Evolutionary conservation across 2,113 vertebrate species (phyloP), one percentile per base, ranked within the genome.

Genomic region (Labeo catla): DNA sequence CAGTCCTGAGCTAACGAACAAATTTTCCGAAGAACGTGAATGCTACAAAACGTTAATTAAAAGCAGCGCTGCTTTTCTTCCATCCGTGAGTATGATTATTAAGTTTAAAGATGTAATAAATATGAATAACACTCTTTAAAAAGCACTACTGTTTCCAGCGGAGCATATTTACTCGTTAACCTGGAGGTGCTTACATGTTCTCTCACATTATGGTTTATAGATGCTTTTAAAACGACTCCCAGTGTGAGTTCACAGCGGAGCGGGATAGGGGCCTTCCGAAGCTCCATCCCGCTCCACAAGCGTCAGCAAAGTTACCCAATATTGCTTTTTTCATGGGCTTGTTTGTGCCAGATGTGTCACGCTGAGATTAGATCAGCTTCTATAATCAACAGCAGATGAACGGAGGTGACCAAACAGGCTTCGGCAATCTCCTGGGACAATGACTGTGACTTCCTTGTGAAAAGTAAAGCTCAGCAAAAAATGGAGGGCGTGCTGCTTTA

Each of bases 321-420:
- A 65, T 79, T 36, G 49, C 54, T 59, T 61, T 36, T 86, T 52
- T 79, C 81, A 59, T 52, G 23, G 70, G n/a, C 65, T 74, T 84
- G 81, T 88, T 88, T 88, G 76, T 52, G 52, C 43, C 76, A 80
- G 59, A 81, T 61, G 43, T 85, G 57, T 84, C 59, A 45, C 43
- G 81, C 65, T 70, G 84, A 83, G 87, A 86, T 76, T 79, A 80
- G 76, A 86, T 81, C 85, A 81, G 72, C 15, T 34, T 50, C 59
- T 59, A 43, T 81, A 84, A 89, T 89, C 72, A 84, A 84, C 59
- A 86, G 81, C 85, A 89, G 85, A 89, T 81, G 85, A 84, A 54
- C 54, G 50, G 66, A 70, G 50, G 61, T 73, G 76, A 86, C 81
- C 85, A 45, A 39, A 65, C 50, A 23, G 74, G 59, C 70, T 57